Evolutionary conservation across 2,113 vertebrate genomes (phyloP).

Genomic region (Procavia capensis): DNA sequence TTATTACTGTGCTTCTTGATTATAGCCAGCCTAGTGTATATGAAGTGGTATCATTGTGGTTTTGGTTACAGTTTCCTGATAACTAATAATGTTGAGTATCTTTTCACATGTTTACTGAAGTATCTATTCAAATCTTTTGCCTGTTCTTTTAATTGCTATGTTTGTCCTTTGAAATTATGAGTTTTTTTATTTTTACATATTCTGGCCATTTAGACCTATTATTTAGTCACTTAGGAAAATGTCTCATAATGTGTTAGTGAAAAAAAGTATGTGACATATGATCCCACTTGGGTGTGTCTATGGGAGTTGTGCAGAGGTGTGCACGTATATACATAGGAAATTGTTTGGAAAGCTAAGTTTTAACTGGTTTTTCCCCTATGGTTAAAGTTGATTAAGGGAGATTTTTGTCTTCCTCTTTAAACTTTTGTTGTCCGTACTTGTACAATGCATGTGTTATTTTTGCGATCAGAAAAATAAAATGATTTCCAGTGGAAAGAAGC

Average conservation of each 20-base stretch:
- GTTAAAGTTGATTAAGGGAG: not conserved
- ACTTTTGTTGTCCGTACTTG: not conserved
- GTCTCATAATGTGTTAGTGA: not conserved
- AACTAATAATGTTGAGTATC: not conserved
- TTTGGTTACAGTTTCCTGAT: conserved; percentile 29
- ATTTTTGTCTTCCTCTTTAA: not conserved
- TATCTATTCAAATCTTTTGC: conserved; percentile 30
- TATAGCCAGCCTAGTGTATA: not conserved
- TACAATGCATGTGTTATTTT: not conserved
- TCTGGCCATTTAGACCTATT: conserved; percentile 2
- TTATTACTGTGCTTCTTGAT: not conserved
- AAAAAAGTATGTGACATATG: not conserved
- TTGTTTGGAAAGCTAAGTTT: not conserved
- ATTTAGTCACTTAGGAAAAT: conserved; percentile 5
- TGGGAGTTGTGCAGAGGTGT: not conserved
- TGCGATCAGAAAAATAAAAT: conserved; percentile 38
- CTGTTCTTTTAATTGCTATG: not conserved
- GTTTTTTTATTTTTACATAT: conserved; percentile 26
- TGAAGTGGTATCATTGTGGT: not conserved
- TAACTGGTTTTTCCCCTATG: not conserved
- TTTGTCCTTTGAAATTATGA: not conserved
- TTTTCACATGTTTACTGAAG: not conserved
- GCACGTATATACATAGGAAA: not conserved
- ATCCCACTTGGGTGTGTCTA: not conserved
- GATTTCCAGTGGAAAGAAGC: conserved; percentile 4